Percentiles rank a stretch among this genome's conserved stretches.
Evolutionary conservation across 1,140 invertebrate species (phyloP).

Genomic region (Delia radicum): DNA sequence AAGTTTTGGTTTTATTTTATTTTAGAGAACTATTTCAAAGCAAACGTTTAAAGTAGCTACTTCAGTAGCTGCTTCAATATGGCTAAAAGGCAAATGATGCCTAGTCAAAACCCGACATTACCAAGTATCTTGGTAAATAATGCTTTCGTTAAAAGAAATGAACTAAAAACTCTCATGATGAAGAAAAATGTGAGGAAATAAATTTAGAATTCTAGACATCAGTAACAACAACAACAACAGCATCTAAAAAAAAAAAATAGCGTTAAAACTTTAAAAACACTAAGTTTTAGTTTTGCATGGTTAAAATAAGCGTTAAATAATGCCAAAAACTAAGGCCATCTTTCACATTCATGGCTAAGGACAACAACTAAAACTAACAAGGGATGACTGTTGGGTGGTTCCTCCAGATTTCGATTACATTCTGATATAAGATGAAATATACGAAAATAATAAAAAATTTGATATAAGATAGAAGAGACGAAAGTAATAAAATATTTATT

Average conservation of each 20-base stretch:
- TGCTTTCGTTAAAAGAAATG: neutral
- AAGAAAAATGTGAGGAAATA: conserved; percentile 25
- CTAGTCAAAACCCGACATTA: neutral
- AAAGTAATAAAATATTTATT: no score
- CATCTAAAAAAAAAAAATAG: neutral
- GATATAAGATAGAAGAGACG: no score
- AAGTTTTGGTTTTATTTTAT: no score
- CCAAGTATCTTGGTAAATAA: conserved; percentile 4
- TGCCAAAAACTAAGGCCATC: conserved; percentile 25
- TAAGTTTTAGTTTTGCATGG: neutral
- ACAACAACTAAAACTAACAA: no score
- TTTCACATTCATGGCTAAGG: conserved; percentile 14
- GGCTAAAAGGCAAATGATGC: conserved; percentile 14
- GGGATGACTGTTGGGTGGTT: no score
- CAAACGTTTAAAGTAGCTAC: conserved; percentile 21
- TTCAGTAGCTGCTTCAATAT: conserved; percentile 29
- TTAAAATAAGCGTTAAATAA: conserved; percentile 18
- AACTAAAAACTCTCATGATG: neutral
- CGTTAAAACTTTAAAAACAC: conserved; percentile 1
- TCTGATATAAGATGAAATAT: no score
- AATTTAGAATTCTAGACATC: neutral
- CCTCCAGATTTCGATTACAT: no score
- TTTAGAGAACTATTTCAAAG: conserved; percentile 10
- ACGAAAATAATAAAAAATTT: no score
- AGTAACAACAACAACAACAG: neutral